phyloP scores from a whole-genome alignment of 1,140 invertebrate genomes.

The Phenacoccus solenopsis region DNA sequence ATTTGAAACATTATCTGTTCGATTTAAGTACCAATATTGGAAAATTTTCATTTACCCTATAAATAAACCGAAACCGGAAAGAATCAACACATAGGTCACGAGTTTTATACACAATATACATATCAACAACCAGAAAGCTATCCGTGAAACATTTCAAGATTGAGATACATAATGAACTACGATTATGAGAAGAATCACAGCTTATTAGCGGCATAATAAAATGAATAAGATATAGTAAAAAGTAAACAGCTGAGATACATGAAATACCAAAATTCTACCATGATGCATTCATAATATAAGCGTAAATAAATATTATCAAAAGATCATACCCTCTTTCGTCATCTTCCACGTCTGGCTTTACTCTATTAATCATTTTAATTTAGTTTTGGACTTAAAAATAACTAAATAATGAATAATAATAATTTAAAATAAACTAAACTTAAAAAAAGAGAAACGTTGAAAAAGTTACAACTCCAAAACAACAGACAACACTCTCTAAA shows the following conservation, averaged over 20 bases:
- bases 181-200: background rate
- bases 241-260: background rate
- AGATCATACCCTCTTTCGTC: constrained; percentile 1
- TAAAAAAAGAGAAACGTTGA: constrained; percentile 16
- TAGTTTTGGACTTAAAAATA: constrained; percentile 11
- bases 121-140: too few relatives aligned
- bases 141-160: background rate
- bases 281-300: background rate
- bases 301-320: background rate
- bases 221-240: background rate
- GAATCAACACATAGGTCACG: background rate
- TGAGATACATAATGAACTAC: background rate
- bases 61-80: background rate
- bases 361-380: constrained; percentile 16
- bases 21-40: background rate
- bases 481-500: constrained; percentile 16
- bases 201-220: background rate
- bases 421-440: constrained; percentile 15
- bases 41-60: background rate
- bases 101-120: background rate
- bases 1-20: too few relatives aligned
- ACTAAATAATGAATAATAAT: constrained; percentile 13
- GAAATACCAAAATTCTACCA: background rate
- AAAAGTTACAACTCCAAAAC: constrained; percentile 15
- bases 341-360: constrained; percentile 9